phyloP scores from a whole-genome alignment of 2,888 invertebrate species.

The Apotomis betuletana region DNA sequence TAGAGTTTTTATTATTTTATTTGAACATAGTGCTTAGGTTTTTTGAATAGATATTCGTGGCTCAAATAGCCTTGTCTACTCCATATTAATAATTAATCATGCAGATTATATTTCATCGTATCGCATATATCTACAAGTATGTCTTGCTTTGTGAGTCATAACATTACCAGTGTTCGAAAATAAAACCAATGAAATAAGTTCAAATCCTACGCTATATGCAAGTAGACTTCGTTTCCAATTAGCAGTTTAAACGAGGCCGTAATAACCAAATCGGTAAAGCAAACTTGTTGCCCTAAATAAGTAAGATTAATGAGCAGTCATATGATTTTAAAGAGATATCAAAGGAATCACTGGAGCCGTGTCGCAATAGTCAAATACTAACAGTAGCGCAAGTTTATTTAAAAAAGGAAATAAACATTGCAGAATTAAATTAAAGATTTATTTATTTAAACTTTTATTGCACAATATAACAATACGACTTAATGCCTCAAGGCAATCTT shows the following conservation, averaged over 20 bases:
- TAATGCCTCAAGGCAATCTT: too few relatives aligned
- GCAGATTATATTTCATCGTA: too few relatives aligned
- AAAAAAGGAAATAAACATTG: not conserved
- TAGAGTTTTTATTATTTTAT: too few relatives aligned
- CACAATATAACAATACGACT: too few relatives aligned
- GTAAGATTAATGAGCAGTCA: slow-evolving; percentile 30
- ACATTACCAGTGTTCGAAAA: not conserved
- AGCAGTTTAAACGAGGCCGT: not conserved
- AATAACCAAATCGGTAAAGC: slow-evolving; percentile 9
- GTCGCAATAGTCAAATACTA: slow-evolving; percentile 24
- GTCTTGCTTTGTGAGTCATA: too few relatives aligned
- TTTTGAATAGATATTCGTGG: too few relatives aligned
- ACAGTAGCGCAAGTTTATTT: slow-evolving; percentile 13
- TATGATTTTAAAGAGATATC: slow-evolving; percentile 42
- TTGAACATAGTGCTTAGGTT: too few relatives aligned
- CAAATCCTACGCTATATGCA: not conserved
- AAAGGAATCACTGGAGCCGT: slow-evolving; percentile 46
- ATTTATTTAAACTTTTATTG: not conserved
- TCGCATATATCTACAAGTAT: too few relatives aligned
- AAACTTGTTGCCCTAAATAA: slow-evolving; percentile 26
- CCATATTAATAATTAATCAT: too few relatives aligned
- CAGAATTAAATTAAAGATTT: not conserved
- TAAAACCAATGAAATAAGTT: not conserved
- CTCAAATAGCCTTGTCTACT: too few relatives aligned
- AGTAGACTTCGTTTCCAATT: slow-evolving; percentile 5